Base-by-base conservation (phyloP, 2,113 vertebrate genomes). In the Shinisaurus crocodilurus region DNA sequence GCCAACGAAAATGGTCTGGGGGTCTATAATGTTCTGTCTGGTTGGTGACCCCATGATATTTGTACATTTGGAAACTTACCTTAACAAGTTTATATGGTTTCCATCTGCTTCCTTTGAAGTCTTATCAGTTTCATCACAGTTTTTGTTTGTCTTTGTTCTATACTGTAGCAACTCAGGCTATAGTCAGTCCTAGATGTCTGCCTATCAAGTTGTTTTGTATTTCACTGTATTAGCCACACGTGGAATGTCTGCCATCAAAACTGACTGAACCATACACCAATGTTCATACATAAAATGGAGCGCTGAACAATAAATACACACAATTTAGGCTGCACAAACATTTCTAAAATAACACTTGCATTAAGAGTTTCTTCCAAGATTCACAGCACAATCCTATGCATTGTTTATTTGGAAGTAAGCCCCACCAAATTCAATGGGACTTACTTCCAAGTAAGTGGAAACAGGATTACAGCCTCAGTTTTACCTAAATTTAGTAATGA, bases 401-500 rank as follows among this genome's bases (percentile, higher is more conserved):
- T 83, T 63, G 60, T 23, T 63, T 63, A 20, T 3, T 43, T 82
- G 50, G 54, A 57, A 20, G 50, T 23, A 25, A 82, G 34, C 3
- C 18, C 50, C 34, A 60, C 48, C 40, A 18, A 57, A 81, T 57
- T 81, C 15, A 57, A 23, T 81, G 79, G n/a, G 23, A n/a, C 25
- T 82, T 82, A 13, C 60, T 69, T 69, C 65, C 65, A 29, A 69
- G 27, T 29, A 69, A 29, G 27, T 69, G 27, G 8, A 63, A 63
- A 63, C 60, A 63, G 60, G 20, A 63, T 63, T 10, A 23, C 16
- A 34, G 32, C 3, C 29, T 70, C 27, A 86, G 1, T 45, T 77
- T 91, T 87, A 89, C 8, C 43, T 29, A 67, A 87, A 93, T 72
- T 75, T 63, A 4, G 37, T 82, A 4, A 32, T 76, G 86, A 89